Conservation (phyloP, 64 coral and sea anemone species). For the Montipora capricornis region DNA sequence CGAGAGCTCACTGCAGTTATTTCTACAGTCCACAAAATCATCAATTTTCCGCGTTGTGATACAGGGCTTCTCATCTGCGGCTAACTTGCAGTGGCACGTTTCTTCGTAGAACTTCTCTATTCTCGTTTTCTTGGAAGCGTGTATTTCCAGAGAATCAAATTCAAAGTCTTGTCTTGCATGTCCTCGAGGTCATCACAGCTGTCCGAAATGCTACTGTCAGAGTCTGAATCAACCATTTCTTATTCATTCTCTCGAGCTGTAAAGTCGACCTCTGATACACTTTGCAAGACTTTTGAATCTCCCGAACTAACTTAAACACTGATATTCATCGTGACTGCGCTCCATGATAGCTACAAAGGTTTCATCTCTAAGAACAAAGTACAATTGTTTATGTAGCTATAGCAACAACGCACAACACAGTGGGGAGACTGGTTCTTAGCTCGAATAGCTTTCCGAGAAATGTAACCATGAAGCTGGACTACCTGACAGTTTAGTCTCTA, state of each 20-base stretch:
- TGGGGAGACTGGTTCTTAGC: too few relatives aligned
- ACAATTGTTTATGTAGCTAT: too few relatives aligned
- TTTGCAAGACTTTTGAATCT: background rate
- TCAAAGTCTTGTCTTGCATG: background rate
- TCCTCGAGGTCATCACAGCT: background rate
- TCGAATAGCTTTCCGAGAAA: too few relatives aligned
- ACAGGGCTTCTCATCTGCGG: constrained; percentile 12
- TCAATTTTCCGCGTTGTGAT: background rate
- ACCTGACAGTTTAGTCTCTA: too few relatives aligned
- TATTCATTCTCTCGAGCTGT: background rate
- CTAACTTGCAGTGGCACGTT: constrained; percentile 10
- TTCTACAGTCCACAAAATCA: constrained; percentile 17
- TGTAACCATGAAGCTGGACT: too few relatives aligned
- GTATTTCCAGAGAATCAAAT: background rate
- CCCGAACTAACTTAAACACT: background rate
- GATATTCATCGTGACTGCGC: background rate
- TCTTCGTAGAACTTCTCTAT: background rate
- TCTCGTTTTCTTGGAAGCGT: background rate
- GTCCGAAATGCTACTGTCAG: background rate
- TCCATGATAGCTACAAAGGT: too few relatives aligned
- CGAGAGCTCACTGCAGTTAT: constrained; percentile 25
- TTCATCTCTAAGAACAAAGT: too few relatives aligned
- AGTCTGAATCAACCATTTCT: background rate
- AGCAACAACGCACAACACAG: too few relatives aligned
- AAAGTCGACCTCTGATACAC: background rate